Base-by-base conservation (phyloP, 2,113 vertebrate genomes). In the Hyperopisus bebe region DNA sequence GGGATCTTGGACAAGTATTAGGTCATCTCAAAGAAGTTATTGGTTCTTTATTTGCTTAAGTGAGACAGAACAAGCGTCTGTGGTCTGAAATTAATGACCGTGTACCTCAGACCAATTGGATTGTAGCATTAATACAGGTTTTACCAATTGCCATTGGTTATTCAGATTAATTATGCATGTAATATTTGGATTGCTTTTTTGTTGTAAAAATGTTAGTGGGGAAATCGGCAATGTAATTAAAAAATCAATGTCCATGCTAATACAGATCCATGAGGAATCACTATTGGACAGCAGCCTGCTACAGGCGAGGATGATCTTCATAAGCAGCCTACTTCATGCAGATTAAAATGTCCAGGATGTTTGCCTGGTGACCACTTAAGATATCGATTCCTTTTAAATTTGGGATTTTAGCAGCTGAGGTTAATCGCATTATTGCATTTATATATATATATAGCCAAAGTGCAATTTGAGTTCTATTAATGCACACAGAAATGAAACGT, bases 301-400 rank as follows among this genome's bases (percentile, higher is more conserved):
- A 94, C 98, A 98, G 95, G 98, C 93, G 98, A 99, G 90, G 98
- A 99, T 44, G 98, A 99, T 0, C 98, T 98, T 93, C 98, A 98
- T 74, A 98, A 99, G 94, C 96, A 98, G 90, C 98, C 98, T 90
- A 96, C 98, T 0, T 99, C 98, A 98, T 97, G 98, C 93, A 99
- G 98, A 99, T 99, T 97, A 99, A 94, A 90, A 94, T 88, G 62
- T 5, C 48, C 44, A 27, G 10, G 27, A 44, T 44, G 53, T 46
- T 70, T 47, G 27, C 85, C 39, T 55, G 31, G 10, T n/a, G 39
- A 80, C 19, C 35, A 53, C 58, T 58, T 19, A 46, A 31, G 46
- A 48, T 31, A 51, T 66, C 27, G 66, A 46, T 62, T 88, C 17
- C 5, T 62, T 90, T 90, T 17, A 86, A n/a, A 86, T 31, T 42